Conservation (phyloP, 2,888 invertebrate species). For the Napeogenes inachia region DNA sequence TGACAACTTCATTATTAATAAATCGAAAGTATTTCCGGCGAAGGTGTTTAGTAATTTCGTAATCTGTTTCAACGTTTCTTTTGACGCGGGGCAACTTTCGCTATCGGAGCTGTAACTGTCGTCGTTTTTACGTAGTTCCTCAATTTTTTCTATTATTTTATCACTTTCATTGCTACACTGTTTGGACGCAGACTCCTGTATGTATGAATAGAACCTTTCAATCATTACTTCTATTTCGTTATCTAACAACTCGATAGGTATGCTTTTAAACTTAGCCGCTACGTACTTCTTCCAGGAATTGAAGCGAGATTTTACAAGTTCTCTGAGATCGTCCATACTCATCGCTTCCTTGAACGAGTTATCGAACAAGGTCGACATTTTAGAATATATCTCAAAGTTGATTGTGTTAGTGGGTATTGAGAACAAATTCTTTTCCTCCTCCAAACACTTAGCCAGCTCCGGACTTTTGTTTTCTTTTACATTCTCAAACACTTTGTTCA, state of each 20-base stretch:
- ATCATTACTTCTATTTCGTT: conserved; percentile 61
- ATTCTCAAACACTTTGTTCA: conserved; percentile 64
- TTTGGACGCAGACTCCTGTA: conserved; percentile 56
- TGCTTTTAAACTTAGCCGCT: conserved; percentile 53
- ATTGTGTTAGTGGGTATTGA: conserved; percentile 48
- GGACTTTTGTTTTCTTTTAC: conserved; percentile 58
- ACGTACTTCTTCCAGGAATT: conserved; percentile 63
- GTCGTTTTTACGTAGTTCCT: conserved; percentile 44
- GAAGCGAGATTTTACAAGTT: conserved; percentile 53
- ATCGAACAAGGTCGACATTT: conserved; percentile 57
- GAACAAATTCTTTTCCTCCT: conserved; percentile 52
- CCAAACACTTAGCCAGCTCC: conserved; percentile 53
- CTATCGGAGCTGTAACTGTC: conserved; percentile 42
- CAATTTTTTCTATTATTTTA: conserved; percentile 55
- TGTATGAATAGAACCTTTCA: conserved; percentile 61
- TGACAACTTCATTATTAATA: conserved; percentile 59
- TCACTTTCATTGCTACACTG: conserved; percentile 48
- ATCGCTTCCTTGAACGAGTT: conserved; percentile 61
- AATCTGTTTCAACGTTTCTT: conserved; percentile 56
- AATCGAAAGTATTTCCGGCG: conserved; percentile 57
- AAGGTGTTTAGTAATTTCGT: conserved; percentile 52
- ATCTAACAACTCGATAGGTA: conserved; percentile 57
- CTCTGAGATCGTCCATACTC: conserved; percentile 60
- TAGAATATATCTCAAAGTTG: conserved; percentile 53
- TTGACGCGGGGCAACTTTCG: conserved; percentile 45